These are phyloP conservation scores for Dromius quadrimaculatus DNA, from an alignment of 2,888 invertebrate genomes.

Conservation along the genomic window DNA sequence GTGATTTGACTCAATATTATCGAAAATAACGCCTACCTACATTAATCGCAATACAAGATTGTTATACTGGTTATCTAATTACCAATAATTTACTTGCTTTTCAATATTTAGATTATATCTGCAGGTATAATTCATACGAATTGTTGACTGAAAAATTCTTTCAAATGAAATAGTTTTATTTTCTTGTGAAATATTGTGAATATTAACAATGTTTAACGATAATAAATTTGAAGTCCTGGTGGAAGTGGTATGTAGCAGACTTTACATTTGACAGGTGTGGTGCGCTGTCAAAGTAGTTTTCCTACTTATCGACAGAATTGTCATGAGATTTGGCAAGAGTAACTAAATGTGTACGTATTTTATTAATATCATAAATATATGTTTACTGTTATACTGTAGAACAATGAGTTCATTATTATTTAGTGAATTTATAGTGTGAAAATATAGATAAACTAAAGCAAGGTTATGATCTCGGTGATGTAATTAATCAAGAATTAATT, in stretches of 20 bases:
- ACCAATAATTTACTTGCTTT: no score
- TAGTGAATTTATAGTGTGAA: background rate
- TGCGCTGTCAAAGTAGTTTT: conserved; percentile 26
- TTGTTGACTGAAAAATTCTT: no score
- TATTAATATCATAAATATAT: conserved; percentile 36
- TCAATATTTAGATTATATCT: no score
- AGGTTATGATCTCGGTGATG: conserved; percentile 48
- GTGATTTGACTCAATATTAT: no score
- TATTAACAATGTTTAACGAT: background rate
- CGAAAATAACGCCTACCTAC: no score
- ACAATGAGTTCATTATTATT: conserved; percentile 1
- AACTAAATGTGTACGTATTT: conserved; percentile 33
- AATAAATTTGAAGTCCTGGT: background rate
- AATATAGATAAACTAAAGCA: conserved; percentile 8
- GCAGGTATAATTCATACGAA: no score
- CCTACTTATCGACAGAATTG: conserved; percentile 45
- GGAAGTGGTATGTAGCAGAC: conserved; percentile 1
- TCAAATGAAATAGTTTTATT: no score
- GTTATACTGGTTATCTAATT: no score
- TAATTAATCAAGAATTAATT: conserved; percentile 48
- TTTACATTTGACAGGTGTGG: conserved; percentile 41
- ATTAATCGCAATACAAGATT: no score
- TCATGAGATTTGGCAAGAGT: conserved; percentile 39
- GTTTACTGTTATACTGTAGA: conserved; percentile 17
- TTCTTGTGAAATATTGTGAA: no score